A percentile compares a stretch with the other conserved stretches of the same genome.
Evolutionary conservation across 2,888 invertebrate species (phyloP).

Genomic region (Dryomyza anilis): DNA sequence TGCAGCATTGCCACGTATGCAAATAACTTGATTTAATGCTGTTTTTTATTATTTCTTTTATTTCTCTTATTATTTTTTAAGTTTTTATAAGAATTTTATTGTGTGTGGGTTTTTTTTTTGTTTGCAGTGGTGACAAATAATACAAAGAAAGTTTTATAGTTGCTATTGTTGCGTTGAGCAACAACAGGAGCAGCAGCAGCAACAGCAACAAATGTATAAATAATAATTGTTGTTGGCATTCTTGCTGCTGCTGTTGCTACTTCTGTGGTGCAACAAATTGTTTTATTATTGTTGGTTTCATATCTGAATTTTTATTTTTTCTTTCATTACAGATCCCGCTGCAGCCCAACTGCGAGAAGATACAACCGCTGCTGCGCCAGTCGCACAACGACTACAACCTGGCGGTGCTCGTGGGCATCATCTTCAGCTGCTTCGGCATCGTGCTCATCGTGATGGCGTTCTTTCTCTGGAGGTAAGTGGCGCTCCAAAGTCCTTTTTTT

Average conservation of each 20-base stretch:
- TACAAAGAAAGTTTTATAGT: too few relatives aligned
- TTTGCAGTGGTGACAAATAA: too few relatives aligned
- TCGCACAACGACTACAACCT: slow-evolving; percentile 70
- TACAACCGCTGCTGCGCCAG: slow-evolving; percentile 65
- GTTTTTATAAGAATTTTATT: slow-evolving; percentile 10
- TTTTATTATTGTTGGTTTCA: too few relatives aligned
- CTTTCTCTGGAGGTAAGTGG: slow-evolving; percentile 75
- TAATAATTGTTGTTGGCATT: too few relatives aligned
- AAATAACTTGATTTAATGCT: slow-evolving; percentile 4
- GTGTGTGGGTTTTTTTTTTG: too few relatives aligned
- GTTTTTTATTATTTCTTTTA: too few relatives aligned
- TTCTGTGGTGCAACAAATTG: too few relatives aligned
- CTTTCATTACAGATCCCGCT: slow-evolving; percentile 64
- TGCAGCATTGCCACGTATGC: slow-evolving; percentile 11
- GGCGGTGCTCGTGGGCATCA: slow-evolving; percentile 73
- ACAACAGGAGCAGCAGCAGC: too few relatives aligned
- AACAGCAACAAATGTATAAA: too few relatives aligned
- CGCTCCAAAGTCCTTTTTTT: slow-evolving; percentile 42
- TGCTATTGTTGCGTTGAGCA: too few relatives aligned
- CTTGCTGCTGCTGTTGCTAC: too few relatives aligned
- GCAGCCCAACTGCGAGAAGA: slow-evolving; percentile 71
- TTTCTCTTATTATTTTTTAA: too few relatives aligned
- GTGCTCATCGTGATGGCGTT: slow-evolving; percentile 72
- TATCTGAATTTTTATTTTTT: not conserved
- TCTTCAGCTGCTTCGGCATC: slow-evolving; percentile 73